Base-by-base conservation (phyloP, 1,140 invertebrate genomes). In the Lasioglossum baleicum region DNA sequence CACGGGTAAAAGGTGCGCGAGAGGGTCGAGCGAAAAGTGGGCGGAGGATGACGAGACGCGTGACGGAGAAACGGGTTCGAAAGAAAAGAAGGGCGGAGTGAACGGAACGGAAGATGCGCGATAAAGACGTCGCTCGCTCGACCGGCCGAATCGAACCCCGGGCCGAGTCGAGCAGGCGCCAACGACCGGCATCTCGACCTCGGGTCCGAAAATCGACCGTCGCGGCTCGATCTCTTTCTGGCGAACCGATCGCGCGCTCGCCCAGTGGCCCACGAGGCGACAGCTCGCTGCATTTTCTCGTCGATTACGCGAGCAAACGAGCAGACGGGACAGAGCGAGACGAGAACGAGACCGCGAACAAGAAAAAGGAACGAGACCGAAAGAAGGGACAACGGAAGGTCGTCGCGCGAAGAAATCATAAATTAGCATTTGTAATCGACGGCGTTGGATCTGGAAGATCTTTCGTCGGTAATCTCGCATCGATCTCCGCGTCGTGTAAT, bases 401-500 rank as follows among this genome's bases (percentile, higher is more conserved):
- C 73, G 82, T 81, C 84, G 84, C 80, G 87, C 83, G 86, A 88
- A 87, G 80, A 84, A 89, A 88, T 90, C 83, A 81, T 88, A 87
- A 90, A 90, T 90, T 91, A 89, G 86, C 89, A 90, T 90, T 90
- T 85, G 81, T 87, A 87, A 90, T 90, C 83, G 82, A 64, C 83
- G 79, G 35, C 65, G 58, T 58, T 51, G 56, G 78, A 75, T 51
- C 83, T 22, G 76, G 63, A 72, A 71, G 75, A 85, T 83, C 75
- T 74, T 79, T 76, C 79, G 48, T 70, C 63, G 71, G 42, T 88
- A 53, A 87, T 87, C 87, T 89, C 53, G 67, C 87, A 82, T 88
- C 75, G 81, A 89, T 90, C 82, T 84, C 73, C 65, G 80, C 83
- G 72, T 83, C 81, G 84, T 86, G 84, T 86, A 86, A 81, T 85